These are phyloP conservation scores for Dipodomys ordii DNA, from an alignment of 2,113 vertebrate species.

Conservation along the genomic window DNA sequence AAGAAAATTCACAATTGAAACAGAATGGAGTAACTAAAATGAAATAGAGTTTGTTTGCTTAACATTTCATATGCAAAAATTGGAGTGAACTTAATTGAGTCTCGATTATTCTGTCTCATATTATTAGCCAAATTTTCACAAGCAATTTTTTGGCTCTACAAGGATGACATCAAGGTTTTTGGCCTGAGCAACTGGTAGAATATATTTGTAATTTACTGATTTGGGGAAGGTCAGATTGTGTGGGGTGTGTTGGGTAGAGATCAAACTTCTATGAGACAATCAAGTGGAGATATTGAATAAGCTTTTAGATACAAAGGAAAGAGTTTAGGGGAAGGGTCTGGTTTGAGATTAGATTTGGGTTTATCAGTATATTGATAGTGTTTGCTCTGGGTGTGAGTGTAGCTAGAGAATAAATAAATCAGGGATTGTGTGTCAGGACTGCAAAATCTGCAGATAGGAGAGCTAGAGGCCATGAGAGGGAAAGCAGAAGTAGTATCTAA, in stretches of 20 bases:
- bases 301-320: background rate
- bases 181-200: background rate
- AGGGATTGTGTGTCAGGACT: background rate
- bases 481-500: background rate
- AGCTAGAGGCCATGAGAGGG: background rate
- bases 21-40: background rate
- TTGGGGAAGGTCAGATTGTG: constrained; percentile 9
- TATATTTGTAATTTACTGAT: constrained; percentile 26
- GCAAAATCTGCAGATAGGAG: background rate
- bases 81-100: background rate
- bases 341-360: constrained; percentile 44
- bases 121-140: constrained; percentile 25
- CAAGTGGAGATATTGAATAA: background rate
- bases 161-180: constrained; percentile 44
- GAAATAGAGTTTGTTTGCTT: constrained; percentile 33
- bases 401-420: background rate
- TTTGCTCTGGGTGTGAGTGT: background rate
- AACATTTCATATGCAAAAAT: background rate
- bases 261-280: constrained; percentile 45
- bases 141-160: constrained; percentile 19
- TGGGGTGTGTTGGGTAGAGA: background rate
- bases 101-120: background rate
- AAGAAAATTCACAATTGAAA: background rate
- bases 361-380: background rate
- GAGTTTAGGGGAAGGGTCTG: background rate